These are phyloP conservation scores for Cyphomyrmex costatus DNA, from an alignment of 1,140 invertebrate species.

Conservation along the genomic window DNA sequence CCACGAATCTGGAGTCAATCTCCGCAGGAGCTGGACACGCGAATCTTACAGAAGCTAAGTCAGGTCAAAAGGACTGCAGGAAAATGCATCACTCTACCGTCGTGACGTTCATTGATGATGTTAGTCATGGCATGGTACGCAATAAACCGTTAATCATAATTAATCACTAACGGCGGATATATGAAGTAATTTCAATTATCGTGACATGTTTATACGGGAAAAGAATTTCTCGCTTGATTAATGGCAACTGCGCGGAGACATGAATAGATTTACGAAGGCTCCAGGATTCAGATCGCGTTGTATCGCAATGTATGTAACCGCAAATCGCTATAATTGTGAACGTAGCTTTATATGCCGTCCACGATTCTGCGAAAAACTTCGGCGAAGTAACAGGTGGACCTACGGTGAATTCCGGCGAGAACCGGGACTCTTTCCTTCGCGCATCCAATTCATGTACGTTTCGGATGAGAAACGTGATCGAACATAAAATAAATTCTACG, in stretches of 20 bases:
- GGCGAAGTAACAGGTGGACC: conserved; percentile 48
- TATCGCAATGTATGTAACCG: not conserved
- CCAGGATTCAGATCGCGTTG: not conserved
- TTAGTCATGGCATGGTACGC: not conserved
- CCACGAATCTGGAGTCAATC: conserved; percentile 3
- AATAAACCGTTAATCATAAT: conserved; percentile 46
- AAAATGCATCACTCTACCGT: conserved; percentile 12
- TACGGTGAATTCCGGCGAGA: conserved; percentile 9
- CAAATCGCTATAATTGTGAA: conserved; percentile 24
- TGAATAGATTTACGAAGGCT: not conserved
- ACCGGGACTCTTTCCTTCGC: not conserved
- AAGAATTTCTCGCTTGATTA: conserved; percentile 33
- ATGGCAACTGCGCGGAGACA: conserved; percentile 6
- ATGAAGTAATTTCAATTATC: conserved; percentile 44
- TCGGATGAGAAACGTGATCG: not conserved
- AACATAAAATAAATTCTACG: not conserved
- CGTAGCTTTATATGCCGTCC: conserved; percentile 15
- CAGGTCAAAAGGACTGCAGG: conserved; percentile 12
- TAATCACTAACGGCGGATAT: conserved; percentile 16
- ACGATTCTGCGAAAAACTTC: conserved; percentile 34
- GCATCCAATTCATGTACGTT: not conserved
- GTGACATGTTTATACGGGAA: not conserved
- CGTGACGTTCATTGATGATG: conserved; percentile 31
- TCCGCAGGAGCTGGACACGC: conserved; percentile 7
- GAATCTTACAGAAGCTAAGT: conserved; percentile 38